These are phyloP conservation scores for Podarcis siculus DNA, from an alignment of 2,797 vertebrate species.

Conservation along the genomic window DNA sequence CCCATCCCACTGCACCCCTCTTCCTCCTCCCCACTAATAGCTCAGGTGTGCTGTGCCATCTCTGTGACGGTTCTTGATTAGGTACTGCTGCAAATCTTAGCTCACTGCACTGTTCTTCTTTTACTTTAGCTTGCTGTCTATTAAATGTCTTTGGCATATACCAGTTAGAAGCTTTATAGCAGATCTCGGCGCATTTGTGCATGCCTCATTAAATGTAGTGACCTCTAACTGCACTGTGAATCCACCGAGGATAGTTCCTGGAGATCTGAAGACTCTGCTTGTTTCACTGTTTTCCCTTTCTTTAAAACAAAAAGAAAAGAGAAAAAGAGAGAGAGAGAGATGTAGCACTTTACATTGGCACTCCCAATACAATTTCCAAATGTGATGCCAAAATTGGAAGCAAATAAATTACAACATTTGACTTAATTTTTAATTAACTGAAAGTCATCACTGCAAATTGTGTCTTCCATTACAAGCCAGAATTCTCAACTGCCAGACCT, in stretches of 20 bases:
- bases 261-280: slow-evolving; percentile 34
- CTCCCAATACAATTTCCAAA: slow-evolving; percentile 58
- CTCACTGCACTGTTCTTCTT: slow-evolving; percentile 26
- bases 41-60: background rate
- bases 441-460: slow-evolving; percentile 63
- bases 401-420: slow-evolving; percentile 68
- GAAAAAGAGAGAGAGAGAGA: slow-evolving; percentile 21
- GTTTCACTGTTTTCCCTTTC: slow-evolving; percentile 36
- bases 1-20: too few relatives aligned
- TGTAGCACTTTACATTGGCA: slow-evolving; percentile 18
- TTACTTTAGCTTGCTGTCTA: slow-evolving; percentile 31
- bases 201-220: slow-evolving; percentile 45
- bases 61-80: fast-evolving
- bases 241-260: slow-evolving; percentile 30
- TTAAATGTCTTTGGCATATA: slow-evolving; percentile 37
- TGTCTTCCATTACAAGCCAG: slow-evolving; percentile 60
- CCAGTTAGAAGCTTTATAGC: slow-evolving; percentile 43
- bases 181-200: slow-evolving; percentile 49
- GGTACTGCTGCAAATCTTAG: slow-evolving; percentile 15
- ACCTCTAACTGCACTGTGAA: slow-evolving; percentile 35
- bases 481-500: slow-evolving; percentile 57
- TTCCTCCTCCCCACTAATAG: background rate
- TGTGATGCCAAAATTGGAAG: slow-evolving; percentile 50
- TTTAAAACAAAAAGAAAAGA: slow-evolving; percentile 31
- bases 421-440: slow-evolving; percentile 73